Evolutionary conservation across 2,113 vertebrate genomes (phyloP).

Genomic region (Rhea americana): DNA sequence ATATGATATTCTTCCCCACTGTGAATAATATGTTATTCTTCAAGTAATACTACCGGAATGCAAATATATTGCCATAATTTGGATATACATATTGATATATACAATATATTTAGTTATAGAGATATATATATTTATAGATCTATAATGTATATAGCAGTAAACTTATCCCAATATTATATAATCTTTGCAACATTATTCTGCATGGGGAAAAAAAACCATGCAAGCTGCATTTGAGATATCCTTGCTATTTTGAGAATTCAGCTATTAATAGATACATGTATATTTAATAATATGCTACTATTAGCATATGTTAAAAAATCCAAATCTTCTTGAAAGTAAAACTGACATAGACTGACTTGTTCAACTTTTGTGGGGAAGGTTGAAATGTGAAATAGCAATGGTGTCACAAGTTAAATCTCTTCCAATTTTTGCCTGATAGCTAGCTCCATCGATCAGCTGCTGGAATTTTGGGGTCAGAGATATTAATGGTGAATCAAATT

Average conservation of each 20-base stretch:
- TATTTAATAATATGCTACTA: conserved; percentile 37
- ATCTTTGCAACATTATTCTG: neutral
- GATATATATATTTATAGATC: neutral
- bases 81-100: neutral
- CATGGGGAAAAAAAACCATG: neutral
- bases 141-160: neutral
- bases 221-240: conserved; percentile 1
- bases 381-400: conserved; percentile 12
- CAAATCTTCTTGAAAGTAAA: conserved; percentile 40
- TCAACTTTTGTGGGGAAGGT: neutral
- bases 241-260: conserved; percentile 41
- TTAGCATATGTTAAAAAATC: conserved; percentile 27
- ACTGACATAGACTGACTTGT: conserved; percentile 24
- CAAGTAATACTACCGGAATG: neutral
- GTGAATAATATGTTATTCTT: neutral
- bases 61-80: neutral
- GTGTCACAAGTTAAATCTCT: conserved; percentile 28
- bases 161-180: neutral
- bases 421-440: neutral
- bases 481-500: neutral
- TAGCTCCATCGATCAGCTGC: neutral
- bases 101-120: neutral
- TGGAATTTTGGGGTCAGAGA: neutral
- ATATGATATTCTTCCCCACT: neutral
- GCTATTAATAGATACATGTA: conserved; percentile 51